Evolutionary conservation across 2,888 invertebrate genomes (phyloP).

Genomic region (Alcis repandata): DNA sequence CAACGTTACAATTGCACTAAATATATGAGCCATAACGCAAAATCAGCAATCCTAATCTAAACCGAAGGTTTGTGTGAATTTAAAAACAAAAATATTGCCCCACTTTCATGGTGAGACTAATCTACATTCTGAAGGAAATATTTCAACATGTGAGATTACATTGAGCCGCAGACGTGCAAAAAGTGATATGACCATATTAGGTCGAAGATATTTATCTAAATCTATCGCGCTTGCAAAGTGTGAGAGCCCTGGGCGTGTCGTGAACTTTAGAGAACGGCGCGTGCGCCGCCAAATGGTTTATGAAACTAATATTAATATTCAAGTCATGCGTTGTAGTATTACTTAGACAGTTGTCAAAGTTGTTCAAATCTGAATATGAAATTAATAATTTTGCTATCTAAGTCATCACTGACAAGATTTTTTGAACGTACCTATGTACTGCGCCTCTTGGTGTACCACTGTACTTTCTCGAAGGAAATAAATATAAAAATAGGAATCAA

Average conservation of each 20-base stretch:
- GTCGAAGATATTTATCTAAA: slow-evolving; percentile 19
- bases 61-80: slow-evolving; percentile 9
- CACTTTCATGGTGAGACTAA: slow-evolving; percentile 16
- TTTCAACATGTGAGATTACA: slow-evolving; percentile 22
- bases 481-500: too few species aligned
- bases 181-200: slow-evolving; percentile 51
- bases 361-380: too few species aligned
- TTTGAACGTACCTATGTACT: too few species aligned
- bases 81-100: slow-evolving; percentile 8
- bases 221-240: slow-evolving; percentile 28
- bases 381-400: too few species aligned
- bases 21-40: slow-evolving; percentile 29
- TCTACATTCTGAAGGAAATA: slow-evolving; percentile 9
- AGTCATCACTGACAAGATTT: too few species aligned
- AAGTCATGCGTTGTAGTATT: too few species aligned
- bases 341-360: too few species aligned
- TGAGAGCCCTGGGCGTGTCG: slow-evolving; percentile 44
- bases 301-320: too few species aligned
- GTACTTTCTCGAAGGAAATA: too few species aligned
- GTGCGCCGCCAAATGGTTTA: background rate
- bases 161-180: slow-evolving; percentile 47
- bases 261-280: slow-evolving; percentile 11
- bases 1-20: slow-evolving; percentile 16
- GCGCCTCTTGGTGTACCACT: too few species aligned
- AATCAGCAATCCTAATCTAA: slow-evolving; percentile 13